Evolutionary conservation across 2,113 vertebrate genomes (phyloP).

Genomic region (Oreotrochilus melanogaster): DNA sequence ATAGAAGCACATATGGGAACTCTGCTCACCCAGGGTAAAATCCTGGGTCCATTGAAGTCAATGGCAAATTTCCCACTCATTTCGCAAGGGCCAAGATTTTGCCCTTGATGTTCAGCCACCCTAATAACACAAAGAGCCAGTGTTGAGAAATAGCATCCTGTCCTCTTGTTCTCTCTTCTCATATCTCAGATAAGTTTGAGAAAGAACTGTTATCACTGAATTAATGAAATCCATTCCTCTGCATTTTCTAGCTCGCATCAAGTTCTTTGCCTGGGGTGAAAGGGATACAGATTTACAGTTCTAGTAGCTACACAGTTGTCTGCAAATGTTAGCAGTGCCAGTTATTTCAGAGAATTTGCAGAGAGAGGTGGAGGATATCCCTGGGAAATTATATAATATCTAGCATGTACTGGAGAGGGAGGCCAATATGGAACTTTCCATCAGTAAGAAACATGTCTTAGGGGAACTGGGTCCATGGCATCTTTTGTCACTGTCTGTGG

Average conservation of each 20-base stretch:
- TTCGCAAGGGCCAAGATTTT: conserved; percentile 35
- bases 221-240: neutral
- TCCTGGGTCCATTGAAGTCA: conserved; percentile 42
- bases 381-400: neutral
- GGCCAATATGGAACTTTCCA: neutral
- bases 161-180: conserved; percentile 9
- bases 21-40: conserved; percentile 35
- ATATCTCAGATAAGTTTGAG: conserved; percentile 9
- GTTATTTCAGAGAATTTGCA: neutral
- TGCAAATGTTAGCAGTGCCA: neutral
- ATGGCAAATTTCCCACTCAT: conserved; percentile 62
- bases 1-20: conserved; percentile 40
- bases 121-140: conserved; percentile 15
- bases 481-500: neutral
- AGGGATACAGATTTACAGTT: neutral
- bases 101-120: conserved; percentile 40
- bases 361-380: neutral
- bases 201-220: neutral
- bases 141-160: neutral
- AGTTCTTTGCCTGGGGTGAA: neutral
- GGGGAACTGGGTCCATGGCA: neutral
- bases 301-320: neutral
- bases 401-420: neutral
- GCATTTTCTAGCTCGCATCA: neutral
- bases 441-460: neutral